Evolutionary conservation across 92 coral and sea anemone species (phyloP), one percentile per base, ranked within the genome.

Genomic region (Umimayanthus kanabou): DNA sequence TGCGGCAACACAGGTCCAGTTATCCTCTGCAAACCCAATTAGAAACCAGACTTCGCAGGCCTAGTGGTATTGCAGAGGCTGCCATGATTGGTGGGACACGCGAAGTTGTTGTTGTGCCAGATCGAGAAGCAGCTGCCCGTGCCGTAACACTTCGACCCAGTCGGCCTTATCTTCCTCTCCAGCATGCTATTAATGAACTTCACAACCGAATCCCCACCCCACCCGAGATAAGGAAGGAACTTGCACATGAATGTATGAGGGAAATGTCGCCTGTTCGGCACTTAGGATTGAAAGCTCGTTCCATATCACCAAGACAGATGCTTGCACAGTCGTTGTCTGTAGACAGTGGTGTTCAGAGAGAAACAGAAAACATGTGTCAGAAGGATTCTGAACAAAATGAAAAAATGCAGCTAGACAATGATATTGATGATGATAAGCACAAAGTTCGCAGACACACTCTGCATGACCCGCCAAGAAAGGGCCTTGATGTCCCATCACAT

Each of bases 1-100:
- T 97, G 58, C 88, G 93, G 28, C 96, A 90, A 66, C 99, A 97
- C 87, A 90, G 99, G 45, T 90, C 99, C 6, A 95, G 97, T 78
- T 97, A 94, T 73, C 99, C 99, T 30, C 92, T 91, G 42, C 96
- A 95, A 73, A 91, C 94, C 26, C 96, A 94, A 25, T 87, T 92
- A 30, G 96, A 93, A 82, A 97, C 99, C 76, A 96, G 92, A 64
- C 94, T 97, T 49, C 96, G 99, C 49, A 94, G 99, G 73, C 99
- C 99, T 0, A 97, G 99, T 85, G 98, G 99, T 30, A 94, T 97
- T 76, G 99, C 99, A 2, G 98, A 97, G 75, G 96, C 97, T 28
- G 99, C 99, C 20, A 94, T 97, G 84, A 93, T 97, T 69, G 90
- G 95, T 22, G 94, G 95, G 23, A 71, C 89, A 73, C 90, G 88